Evolutionary conservation across 1,140 invertebrate genomes (phyloP), one percentile per base, ranked within the genome.

Genomic region (Cydia splendana): DNA sequence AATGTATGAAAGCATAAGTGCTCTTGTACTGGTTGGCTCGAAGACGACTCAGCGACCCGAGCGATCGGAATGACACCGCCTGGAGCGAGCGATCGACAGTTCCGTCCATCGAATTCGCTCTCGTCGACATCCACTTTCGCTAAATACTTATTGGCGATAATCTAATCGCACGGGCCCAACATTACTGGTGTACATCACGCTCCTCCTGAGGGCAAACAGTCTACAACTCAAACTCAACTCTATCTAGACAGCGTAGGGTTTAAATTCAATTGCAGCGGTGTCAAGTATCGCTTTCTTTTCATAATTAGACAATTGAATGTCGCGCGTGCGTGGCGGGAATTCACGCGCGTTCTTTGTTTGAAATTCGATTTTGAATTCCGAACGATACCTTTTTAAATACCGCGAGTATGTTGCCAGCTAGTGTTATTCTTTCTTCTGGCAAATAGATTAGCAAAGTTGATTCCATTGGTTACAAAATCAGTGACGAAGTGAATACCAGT

Each of bases 291-390:
- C 76, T 77, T 77, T 77, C 76, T 77, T 77, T 74, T 71, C 48
- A 76, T 65, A 74, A 74, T 77, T 77, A 77, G 76, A 73, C 76
- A 77, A 77, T 77, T 74, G 76, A 77, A 77, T 77, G 76, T 77
- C 76, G 76, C 76, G 76, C 76, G 76, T 77, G 76, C 71, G 71
- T 77, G 76, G 34, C 53, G 71, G 73, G 73, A 74, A 74, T 74
- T 48, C 69, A 45, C 71, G 76, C 73, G 73, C 73, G 73, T 74
- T 74, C 73, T 74, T 74, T 74, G 38, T 77, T 77, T 51, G 69
- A 65, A 74, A 45, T 77, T 74, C 45, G 53, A 74, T 38, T 74
- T 73, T 74, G 69, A 74, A 57, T 62, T 74, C 28, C 42, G 45
- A 74, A 48, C 48, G 18, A 24, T 48, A 74, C 48, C 73, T 74